Percentiles rank a stretch among this genome's conserved stretches.
Conservation (phyloP, 1,140 invertebrate species). For the Hyles vespertilio region DNA sequence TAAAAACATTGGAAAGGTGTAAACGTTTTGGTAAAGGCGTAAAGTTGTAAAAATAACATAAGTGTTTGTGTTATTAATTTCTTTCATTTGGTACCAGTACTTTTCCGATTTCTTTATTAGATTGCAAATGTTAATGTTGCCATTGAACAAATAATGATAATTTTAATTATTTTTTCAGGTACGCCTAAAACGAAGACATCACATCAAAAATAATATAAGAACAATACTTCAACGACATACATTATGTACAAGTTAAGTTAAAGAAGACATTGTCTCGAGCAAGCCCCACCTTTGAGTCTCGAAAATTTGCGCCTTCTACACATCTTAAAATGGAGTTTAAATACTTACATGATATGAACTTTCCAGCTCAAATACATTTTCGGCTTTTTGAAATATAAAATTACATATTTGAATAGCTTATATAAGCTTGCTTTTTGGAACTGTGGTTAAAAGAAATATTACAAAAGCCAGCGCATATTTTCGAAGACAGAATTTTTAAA, state of each 20-base stretch:
- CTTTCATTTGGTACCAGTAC: constrained; percentile 1
- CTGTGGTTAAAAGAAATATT: too few species aligned
- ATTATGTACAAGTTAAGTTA: constrained; percentile 52
- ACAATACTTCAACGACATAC: constrained; percentile 37
- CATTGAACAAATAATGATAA: neutral
- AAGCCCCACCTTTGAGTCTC: constrained; percentile 43
- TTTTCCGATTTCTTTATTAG: too few species aligned
- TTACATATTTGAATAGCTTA: neutral
- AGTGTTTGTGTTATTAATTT: constrained; percentile 8
- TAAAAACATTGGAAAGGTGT: too few species aligned
- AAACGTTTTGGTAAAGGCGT: constrained; percentile 1
- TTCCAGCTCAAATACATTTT: too few species aligned
- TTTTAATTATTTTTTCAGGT: constrained; percentile 44
- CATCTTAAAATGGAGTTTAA: too few species aligned
- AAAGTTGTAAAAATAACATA: neutral
- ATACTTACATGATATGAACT: too few species aligned
- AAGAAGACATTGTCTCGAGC: constrained; percentile 6
- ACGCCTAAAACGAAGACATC: constrained; percentile 55
- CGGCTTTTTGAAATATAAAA: neutral
- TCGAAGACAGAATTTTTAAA: constrained; percentile 3
- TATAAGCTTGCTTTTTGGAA: neutral
- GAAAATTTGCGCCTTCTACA: constrained; percentile 6
- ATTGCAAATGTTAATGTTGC: neutral
- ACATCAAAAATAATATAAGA: constrained; percentile 34
- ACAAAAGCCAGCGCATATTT: neutral